Percentiles rank a stretch among this genome's conserved stretches.
Conservation (phyloP, 2,113 vertebrate genomes). For the Campylomormyrus numenius region DNA sequence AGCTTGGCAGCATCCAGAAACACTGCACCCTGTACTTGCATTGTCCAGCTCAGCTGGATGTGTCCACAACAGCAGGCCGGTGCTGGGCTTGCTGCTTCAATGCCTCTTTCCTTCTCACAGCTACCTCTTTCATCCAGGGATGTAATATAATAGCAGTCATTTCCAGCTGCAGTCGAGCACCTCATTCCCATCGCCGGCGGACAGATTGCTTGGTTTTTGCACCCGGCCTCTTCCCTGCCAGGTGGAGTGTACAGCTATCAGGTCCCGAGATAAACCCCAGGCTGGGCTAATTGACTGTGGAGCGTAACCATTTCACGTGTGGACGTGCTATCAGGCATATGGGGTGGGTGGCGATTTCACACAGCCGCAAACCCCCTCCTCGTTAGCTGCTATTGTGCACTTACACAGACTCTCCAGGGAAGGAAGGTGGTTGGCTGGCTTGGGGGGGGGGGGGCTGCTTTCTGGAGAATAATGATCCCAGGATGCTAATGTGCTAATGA, state of each 20-base stretch:
- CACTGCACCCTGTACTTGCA: constrained; percentile 39
- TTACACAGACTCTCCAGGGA: constrained; percentile 10
- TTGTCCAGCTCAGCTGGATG: constrained; percentile 47
- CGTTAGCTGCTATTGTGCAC: neutral
- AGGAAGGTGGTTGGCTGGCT: constrained; percentile 36
- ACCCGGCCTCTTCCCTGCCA: constrained; percentile 52
- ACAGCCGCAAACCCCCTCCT: neutral
- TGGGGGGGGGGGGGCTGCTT: constrained; percentile 14
- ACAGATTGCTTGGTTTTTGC: constrained; percentile 65
- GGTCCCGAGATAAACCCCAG: constrained; percentile 56
- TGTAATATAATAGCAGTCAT: constrained; percentile 63
- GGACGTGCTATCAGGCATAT: constrained; percentile 33
- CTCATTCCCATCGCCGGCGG: constrained; percentile 60
- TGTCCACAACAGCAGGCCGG: constrained; percentile 43
- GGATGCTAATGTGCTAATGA: constrained; percentile 57
- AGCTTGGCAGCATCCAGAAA: neutral
- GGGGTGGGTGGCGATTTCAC: constrained; percentile 23
- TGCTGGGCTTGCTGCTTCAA: constrained; percentile 64
- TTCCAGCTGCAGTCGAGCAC: constrained; percentile 59
- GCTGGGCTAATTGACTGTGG: constrained; percentile 67
- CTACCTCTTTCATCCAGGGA: constrained; percentile 42
- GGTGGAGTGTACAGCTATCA: constrained; percentile 65
- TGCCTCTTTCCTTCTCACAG: constrained; percentile 60
- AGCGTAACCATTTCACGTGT: constrained; percentile 57
- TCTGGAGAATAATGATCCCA: constrained; percentile 51